Evolutionary conservation across 2,888 invertebrate genomes (phyloP).

Genomic region (Sarcophaga subvicina): DNA sequence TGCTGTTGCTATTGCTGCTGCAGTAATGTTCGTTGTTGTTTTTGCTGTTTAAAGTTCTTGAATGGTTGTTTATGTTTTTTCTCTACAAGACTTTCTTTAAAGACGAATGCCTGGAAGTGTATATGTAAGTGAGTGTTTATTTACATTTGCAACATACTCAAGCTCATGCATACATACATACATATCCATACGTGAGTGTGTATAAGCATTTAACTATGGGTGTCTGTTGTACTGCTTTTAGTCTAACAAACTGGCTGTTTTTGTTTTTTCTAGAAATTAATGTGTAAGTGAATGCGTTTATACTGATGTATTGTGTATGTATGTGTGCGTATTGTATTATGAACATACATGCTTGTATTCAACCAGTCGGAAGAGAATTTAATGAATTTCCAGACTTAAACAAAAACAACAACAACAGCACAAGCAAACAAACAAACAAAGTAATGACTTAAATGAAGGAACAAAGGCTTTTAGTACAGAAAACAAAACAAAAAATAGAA

Average conservation of each 20-base stretch:
- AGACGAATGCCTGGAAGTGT: constrained; percentile 17
- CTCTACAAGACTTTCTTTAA: constrained; percentile 12
- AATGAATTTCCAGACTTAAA: constrained; percentile 74
- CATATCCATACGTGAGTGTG: neutral
- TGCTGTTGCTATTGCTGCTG: constrained; percentile 12
- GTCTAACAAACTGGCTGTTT: neutral
- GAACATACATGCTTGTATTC: constrained; percentile 65
- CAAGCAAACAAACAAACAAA: constrained; percentile 64
- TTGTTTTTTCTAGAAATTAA: neutral
- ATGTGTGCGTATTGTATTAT: constrained; percentile 25
- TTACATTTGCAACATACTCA: neutral
- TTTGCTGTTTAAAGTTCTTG: constrained; percentile 34
- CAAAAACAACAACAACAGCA: constrained; percentile 52
- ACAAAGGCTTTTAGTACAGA: constrained; percentile 15
- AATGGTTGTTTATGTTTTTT: neutral
- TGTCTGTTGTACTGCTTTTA: neutral
- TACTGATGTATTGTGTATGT: neutral
- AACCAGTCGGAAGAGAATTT: constrained; percentile 74
- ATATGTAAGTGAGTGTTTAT: constrained; percentile 27
- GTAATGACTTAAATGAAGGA: constrained; percentile 58
- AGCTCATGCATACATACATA: neutral
- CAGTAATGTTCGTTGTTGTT: neutral
- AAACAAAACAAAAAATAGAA: neutral
- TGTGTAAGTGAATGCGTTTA: neutral
- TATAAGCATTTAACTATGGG: neutral